Evolutionary conservation across 2,888 invertebrate species (phyloP).

Genomic region (Hipparchia sbordonii): DNA sequence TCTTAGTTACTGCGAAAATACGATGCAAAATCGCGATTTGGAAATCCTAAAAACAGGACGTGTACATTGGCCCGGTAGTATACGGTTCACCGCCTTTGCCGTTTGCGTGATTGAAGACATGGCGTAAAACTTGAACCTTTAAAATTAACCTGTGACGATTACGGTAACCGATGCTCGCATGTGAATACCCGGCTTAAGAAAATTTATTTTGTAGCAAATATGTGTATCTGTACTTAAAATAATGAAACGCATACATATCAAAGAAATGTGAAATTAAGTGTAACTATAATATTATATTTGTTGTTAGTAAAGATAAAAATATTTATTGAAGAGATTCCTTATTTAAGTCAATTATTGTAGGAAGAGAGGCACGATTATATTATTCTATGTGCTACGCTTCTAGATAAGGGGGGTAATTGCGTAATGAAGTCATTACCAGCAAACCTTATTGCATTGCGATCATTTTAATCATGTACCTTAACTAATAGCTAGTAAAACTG

Average conservation of each 20-base stretch:
- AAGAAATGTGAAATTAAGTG: constrained; percentile 59
- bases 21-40: too few relatives aligned
- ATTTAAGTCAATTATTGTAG: constrained; percentile 80
- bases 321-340: constrained; percentile 74
- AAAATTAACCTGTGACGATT: too few relatives aligned
- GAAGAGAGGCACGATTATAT: constrained; percentile 48
- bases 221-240: constrained; percentile 36
- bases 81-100: too few relatives aligned
- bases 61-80: too few relatives aligned
- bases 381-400: constrained; percentile 26
- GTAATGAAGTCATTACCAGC: not conserved
- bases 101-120: too few relatives aligned
- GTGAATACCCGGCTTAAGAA: constrained; percentile 43
- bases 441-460: not conserved
- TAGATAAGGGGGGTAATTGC: constrained; percentile 8
- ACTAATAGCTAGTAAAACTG: not conserved
- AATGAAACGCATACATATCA: constrained; percentile 76
- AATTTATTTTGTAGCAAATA: constrained; percentile 59
- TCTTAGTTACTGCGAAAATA: too few relatives aligned
- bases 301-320: constrained; percentile 57
- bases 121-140: too few relatives aligned
- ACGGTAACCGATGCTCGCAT: too few relatives aligned
- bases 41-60: too few relatives aligned
- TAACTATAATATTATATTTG: constrained; percentile 9
- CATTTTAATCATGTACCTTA: not conserved